phyloP scores from a whole-genome alignment of 2,888 invertebrate species.

The Oxytorus armatus region DNA sequence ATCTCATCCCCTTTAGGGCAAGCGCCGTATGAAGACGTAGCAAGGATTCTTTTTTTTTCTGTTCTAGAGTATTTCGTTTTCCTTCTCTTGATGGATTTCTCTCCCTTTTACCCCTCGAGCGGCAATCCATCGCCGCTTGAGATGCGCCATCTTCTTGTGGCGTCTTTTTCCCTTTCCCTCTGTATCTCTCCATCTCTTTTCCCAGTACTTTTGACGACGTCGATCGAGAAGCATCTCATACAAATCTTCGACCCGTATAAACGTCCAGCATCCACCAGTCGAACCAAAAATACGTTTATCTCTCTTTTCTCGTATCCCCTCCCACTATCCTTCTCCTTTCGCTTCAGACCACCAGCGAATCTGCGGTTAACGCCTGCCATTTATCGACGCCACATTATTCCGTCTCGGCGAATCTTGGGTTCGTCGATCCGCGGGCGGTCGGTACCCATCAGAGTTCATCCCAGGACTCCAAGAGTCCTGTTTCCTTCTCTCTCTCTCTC shows the following conservation, averaged over 20 bases:
- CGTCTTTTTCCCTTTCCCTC: too few relatives aligned
- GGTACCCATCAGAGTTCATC: constrained; percentile 46
- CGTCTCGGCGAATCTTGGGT: constrained; percentile 63
- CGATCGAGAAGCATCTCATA: constrained; percentile 62
- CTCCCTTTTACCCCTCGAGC: constrained; percentile 46
- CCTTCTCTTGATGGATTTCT: constrained; percentile 43
- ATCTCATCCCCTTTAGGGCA: constrained; percentile 23
- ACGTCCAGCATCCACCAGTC: constrained; percentile 35
- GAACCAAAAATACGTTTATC: constrained; percentile 43
- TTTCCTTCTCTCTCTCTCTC: neutral
- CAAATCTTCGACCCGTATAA: constrained; percentile 58
- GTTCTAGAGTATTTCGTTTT: constrained; percentile 32
- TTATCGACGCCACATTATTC: constrained; percentile 69
- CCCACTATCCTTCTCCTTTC: constrained; percentile 15
- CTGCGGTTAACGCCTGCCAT: constrained; percentile 68
- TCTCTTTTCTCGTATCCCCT: constrained; percentile 24
- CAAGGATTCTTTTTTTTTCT: constrained; percentile 27
- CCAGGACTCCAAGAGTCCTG: constrained; percentile 17
- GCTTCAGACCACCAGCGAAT: constrained; percentile 46
- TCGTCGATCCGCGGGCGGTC: constrained; percentile 63
- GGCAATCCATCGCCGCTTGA: constrained; percentile 60
- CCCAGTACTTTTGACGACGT: constrained; percentile 54
- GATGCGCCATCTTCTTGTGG: constrained; percentile 53
- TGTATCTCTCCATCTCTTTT: constrained; percentile 16
- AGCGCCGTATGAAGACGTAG: constrained; percentile 19